Evolutionary conservation across 2,888 invertebrate genomes (phyloP).

Genomic region (Xestia ashworthii): DNA sequence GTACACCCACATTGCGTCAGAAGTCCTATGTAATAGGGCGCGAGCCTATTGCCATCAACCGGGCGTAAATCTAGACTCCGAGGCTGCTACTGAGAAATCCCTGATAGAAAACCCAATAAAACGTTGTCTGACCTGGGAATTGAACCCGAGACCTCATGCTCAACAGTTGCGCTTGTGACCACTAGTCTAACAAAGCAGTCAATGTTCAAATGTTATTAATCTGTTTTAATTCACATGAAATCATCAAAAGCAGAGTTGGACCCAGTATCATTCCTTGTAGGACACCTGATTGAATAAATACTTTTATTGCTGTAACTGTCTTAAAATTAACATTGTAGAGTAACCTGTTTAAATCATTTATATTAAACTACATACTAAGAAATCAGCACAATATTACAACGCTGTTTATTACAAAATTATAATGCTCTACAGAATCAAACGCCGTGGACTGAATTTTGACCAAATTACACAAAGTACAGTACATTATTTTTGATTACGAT

Average conservation of each 20-base stretch:
- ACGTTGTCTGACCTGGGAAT: too few relatives aligned
- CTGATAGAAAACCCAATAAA: too few relatives aligned
- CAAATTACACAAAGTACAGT: not conserved
- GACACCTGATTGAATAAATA: not conserved
- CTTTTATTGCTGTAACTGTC: not conserved
- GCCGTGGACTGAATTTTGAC: not conserved
- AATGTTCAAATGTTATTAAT: too few relatives aligned
- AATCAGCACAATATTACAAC: not conserved
- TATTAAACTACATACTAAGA: not conserved
- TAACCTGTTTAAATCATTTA: not conserved
- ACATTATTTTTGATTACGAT: not conserved
- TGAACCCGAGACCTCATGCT: too few relatives aligned
- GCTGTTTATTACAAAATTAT: not conserved
- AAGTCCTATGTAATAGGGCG: too few relatives aligned
- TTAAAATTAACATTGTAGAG: not conserved
- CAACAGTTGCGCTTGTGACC: too few relatives aligned
- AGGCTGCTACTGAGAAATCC: too few relatives aligned
- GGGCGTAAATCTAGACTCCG: too few relatives aligned
- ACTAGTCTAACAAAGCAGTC: too few relatives aligned
- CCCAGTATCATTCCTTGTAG: not conserved
- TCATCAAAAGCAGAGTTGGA: not conserved
- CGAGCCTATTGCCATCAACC: too few relatives aligned
- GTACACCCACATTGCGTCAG: too few relatives aligned
- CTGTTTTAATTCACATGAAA: not conserved
- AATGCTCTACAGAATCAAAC: slow-evolving; percentile 2